phyloP scores from a whole-genome alignment of 2,888 invertebrate species.

The Andrena trimmerana region DNA sequence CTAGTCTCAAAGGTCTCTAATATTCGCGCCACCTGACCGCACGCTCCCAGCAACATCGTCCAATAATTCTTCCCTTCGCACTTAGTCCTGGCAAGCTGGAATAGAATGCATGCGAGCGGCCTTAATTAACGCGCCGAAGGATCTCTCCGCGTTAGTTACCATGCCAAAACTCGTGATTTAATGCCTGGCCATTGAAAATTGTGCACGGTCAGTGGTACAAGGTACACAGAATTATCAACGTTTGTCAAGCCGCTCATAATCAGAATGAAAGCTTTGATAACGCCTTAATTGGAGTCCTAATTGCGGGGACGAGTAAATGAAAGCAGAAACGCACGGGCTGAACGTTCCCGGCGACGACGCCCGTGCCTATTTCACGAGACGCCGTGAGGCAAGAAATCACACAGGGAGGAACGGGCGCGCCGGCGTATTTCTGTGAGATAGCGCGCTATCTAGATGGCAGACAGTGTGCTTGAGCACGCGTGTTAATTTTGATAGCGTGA shows the following conservation, averaged over 20 bases:
- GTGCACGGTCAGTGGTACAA: slow-evolving; percentile 18
- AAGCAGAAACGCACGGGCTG: slow-evolving; percentile 50
- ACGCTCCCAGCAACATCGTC: too few species aligned
- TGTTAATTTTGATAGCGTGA: slow-evolving; percentile 61
- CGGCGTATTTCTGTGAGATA: slow-evolving; percentile 44
- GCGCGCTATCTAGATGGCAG: slow-evolving; percentile 50
- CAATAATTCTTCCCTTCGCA: too few species aligned
- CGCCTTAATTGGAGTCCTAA: slow-evolving; percentile 71
- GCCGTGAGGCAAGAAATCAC: slow-evolving; percentile 62
- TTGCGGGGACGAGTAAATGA: slow-evolving; percentile 67
- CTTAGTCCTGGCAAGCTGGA: background rate
- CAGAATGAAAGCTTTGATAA: slow-evolving; percentile 67
- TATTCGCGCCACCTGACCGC: too few species aligned
- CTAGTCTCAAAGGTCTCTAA: too few species aligned
- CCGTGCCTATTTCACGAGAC: slow-evolving; percentile 50
- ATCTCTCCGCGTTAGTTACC: background rate
- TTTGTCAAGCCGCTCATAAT: slow-evolving; percentile 50
- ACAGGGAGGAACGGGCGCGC: slow-evolving; percentile 31
- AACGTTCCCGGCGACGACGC: slow-evolving; percentile 46
- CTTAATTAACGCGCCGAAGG: slow-evolving; percentile 15
- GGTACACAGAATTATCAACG: slow-evolving; percentile 64
- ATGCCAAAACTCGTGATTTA: slow-evolving; percentile 31
- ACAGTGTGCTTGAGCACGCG: slow-evolving; percentile 1
- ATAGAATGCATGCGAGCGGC: background rate
- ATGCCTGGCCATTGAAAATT: slow-evolving; percentile 41